phyloP scores from a whole-genome alignment of 2,797 vertebrate species.

The Eidolon dupreanum region DNA sequence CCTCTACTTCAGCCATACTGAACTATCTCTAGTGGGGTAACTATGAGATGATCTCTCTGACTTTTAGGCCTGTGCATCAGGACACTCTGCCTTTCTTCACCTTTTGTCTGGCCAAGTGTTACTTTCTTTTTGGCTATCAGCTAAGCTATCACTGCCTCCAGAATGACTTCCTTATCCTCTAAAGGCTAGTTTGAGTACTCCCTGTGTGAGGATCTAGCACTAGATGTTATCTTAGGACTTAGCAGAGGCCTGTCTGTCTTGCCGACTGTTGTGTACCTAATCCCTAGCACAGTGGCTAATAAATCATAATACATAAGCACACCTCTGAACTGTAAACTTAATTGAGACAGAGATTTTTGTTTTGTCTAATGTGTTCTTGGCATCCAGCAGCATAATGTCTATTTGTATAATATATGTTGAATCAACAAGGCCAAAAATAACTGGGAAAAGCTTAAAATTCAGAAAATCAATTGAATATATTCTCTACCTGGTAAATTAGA shows the following conservation, averaged over 20 bases:
- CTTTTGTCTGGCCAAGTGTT: background rate
- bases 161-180: background rate
- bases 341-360: background rate
- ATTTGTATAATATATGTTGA: background rate
- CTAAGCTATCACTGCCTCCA: background rate
- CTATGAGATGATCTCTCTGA: background rate
- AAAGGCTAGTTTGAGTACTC: background rate
- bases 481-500: background rate
- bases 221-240: background rate
- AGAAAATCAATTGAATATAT: background rate
- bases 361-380: background rate
- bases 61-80: background rate
- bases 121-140: background rate
- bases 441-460: background rate
- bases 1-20: background rate
- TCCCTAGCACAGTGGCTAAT: background rate
- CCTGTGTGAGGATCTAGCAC: background rate
- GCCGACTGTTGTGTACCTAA: background rate
- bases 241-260: background rate
- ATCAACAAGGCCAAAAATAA: conserved; percentile 4
- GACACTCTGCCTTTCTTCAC: background rate
- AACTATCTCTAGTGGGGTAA: background rate
- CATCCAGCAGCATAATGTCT: background rate
- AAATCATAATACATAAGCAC: background rate
- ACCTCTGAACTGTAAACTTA: background rate